phyloP scores from a whole-genome alignment of 2,888 invertebrate species.

The Drosophila acutilabella region DNA sequence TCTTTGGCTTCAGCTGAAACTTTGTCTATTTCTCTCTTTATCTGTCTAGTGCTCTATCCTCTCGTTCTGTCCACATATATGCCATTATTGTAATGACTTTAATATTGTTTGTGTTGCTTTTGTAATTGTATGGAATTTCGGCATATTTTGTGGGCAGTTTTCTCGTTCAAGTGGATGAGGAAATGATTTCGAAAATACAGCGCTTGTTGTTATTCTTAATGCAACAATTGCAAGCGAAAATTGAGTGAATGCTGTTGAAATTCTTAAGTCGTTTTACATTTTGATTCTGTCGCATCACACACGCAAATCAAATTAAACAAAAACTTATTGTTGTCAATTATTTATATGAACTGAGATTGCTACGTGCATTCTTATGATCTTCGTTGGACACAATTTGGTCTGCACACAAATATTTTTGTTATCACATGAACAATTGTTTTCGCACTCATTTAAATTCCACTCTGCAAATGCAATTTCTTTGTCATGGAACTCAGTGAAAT shows the following conservation, averaged over 20 bases:
- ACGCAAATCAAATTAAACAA: constrained; percentile 15
- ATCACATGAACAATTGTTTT: constrained; percentile 42
- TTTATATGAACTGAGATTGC: constrained; percentile 7
- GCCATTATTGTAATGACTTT: constrained; percentile 47
- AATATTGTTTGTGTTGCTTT: constrained; percentile 48
- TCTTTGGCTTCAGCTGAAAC: constrained; percentile 13
- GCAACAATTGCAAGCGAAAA: constrained; percentile 1
- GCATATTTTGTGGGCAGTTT: constrained; percentile 38
- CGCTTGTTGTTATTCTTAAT: constrained; percentile 21
- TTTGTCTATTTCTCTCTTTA: constrained; percentile 17
- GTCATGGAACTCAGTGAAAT: constrained; percentile 26
- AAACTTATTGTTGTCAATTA: constrained; percentile 24
- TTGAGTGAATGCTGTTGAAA: not conserved
- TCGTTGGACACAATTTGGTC: constrained; percentile 33
- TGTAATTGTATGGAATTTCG: constrained; percentile 40
- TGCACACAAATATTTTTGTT: constrained; percentile 32
- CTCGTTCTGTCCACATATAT: constrained; percentile 15
- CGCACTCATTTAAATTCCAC: constrained; percentile 66
- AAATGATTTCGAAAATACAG: constrained; percentile 29
- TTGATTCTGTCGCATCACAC: not conserved
- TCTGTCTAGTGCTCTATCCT: not conserved
- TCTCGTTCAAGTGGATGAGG: constrained; percentile 33
- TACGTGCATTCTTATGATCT: constrained; percentile 27
- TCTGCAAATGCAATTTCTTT: constrained; percentile 40
- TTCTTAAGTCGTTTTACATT: not conserved